These are phyloP conservation scores for Unio delphinus DNA, from an alignment of 2,888 invertebrate species.

Conservation along the genomic window DNA sequence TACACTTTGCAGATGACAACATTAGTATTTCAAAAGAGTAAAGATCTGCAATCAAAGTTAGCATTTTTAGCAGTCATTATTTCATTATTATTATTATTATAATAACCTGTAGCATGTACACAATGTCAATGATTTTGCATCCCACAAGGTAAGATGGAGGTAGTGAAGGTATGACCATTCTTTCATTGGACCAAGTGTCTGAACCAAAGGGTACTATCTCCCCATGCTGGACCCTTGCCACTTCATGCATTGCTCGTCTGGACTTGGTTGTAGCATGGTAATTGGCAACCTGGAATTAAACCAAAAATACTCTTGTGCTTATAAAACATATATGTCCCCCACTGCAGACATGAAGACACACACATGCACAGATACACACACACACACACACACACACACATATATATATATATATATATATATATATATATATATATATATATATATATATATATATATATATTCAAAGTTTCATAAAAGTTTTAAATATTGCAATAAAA, in stretches of 20 bases:
- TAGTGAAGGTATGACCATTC: conserved; percentile 91
- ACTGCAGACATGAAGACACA: no score
- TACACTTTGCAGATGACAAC: no score
- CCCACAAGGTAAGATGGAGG: conserved; percentile 95
- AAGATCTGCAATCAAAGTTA: no score
- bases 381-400: no score
- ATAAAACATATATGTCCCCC: background rate
- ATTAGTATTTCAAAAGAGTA: no score
- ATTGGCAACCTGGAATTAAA: conserved; percentile 23
- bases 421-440: no score
- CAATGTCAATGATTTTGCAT: conserved; percentile 92
- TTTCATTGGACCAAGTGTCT: conserved; percentile 91
- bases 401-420: no score
- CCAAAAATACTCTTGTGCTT: background rate
- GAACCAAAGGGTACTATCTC: conserved; percentile 86
- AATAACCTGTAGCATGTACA: conserved; percentile 75
- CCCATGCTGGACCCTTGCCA: conserved; percentile 79
- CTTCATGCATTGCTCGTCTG: conserved; percentile 23
- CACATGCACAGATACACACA: no score
- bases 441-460: no score
- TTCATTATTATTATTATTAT: background rate
- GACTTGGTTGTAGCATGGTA: conserved; percentile 50
- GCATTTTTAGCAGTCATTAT: background rate
- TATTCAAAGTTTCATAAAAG: no score
- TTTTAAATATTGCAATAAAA: background rate